A percentile compares a stretch with the other conserved stretches of the same genome.
phyloP scores from a whole-genome alignment of 2,113 vertebrate genomes.

The Narcine bancroftii region DNA sequence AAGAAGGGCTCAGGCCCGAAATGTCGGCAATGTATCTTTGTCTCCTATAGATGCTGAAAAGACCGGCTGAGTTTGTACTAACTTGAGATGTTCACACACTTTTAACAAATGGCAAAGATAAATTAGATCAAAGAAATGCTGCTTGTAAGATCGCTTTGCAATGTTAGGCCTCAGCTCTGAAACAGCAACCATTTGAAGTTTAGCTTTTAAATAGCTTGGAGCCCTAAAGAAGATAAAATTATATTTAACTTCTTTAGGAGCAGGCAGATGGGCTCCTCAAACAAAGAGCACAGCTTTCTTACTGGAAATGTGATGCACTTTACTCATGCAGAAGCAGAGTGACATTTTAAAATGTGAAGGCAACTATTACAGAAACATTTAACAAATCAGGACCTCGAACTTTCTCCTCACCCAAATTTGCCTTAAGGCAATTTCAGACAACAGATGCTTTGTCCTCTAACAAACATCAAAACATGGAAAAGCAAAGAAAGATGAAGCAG shows the following conservation, averaged over 20 bases:
- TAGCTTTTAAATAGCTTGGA: slow-evolving; percentile 44
- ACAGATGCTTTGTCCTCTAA: slow-evolving; percentile 69
- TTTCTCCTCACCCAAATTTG: slow-evolving; percentile 62
- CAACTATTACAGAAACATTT: slow-evolving; percentile 75
- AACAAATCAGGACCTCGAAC: slow-evolving; percentile 65
- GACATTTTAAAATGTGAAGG: slow-evolving; percentile 66
- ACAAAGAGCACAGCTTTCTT: slow-evolving; percentile 55
- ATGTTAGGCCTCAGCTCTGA: background rate
- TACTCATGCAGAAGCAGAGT: slow-evolving; percentile 59
- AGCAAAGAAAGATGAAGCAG: slow-evolving; percentile 58
- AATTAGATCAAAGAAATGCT: background rate
- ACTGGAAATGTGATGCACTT: slow-evolving; percentile 58
- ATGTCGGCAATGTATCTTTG: too few species aligned
- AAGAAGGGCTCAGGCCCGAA: too few species aligned
- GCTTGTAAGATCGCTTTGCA: background rate
- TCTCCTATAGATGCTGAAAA: too few species aligned
- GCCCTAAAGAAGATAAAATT: slow-evolving; percentile 50
- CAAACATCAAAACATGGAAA: slow-evolving; percentile 71
- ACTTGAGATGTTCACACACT: background rate
- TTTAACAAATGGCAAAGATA: background rate
- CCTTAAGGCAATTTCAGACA: slow-evolving; percentile 71
- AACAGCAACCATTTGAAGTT: slow-evolving; percentile 21
- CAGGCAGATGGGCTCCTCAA: slow-evolving; percentile 56
- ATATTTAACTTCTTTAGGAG: slow-evolving; percentile 53
- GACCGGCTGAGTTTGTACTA: too few species aligned